phyloP scores from a whole-genome alignment of 1,140 invertebrate genomes.

The Hyposmocoma kahamanoa region DNA sequence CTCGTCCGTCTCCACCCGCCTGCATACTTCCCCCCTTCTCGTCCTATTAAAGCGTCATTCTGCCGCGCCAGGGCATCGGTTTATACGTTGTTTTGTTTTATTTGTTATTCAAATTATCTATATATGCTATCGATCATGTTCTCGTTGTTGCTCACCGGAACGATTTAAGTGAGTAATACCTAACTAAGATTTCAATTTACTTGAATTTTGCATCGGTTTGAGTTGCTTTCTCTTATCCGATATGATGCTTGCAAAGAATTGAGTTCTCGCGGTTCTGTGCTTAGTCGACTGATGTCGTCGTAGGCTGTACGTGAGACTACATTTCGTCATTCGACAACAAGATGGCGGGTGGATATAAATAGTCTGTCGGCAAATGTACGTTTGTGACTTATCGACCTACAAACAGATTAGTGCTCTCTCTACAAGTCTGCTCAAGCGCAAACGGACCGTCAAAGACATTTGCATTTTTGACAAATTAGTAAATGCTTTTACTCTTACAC shows the following conservation, averaged over 20 bases:
- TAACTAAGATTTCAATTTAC: slow-evolving; percentile 2
- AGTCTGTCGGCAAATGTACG: slow-evolving; percentile 48
- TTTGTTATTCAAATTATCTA: slow-evolving; percentile 53
- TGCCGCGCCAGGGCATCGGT: slow-evolving; percentile 50
- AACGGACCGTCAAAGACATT: not conserved
- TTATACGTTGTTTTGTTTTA: slow-evolving; percentile 55
- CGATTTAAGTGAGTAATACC: slow-evolving; percentile 34
- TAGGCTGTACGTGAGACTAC: slow-evolving; percentile 13
- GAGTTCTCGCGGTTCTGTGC: not conserved
- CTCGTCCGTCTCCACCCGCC: slow-evolving; percentile 46
- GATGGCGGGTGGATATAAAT: slow-evolving; percentile 63
- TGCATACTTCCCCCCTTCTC: slow-evolving; percentile 36
- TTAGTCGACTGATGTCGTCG: slow-evolving; percentile 3
- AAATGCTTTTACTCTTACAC: no score
- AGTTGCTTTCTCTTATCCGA: not conserved
- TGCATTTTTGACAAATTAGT: no score
- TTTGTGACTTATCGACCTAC: slow-evolving; percentile 53
- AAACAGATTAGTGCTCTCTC: slow-evolving; percentile 36
- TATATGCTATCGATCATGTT: slow-evolving; percentile 38
- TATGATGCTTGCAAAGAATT: not conserved
- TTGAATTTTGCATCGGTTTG: not conserved
- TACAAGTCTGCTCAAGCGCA: not conserved
- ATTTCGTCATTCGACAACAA: slow-evolving; percentile 62
- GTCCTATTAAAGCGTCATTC: slow-evolving; percentile 59
- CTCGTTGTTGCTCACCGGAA: slow-evolving; percentile 30